phyloP scores from a whole-genome alignment of 1,140 invertebrate species.

The Calephelis nemesis region DNA sequence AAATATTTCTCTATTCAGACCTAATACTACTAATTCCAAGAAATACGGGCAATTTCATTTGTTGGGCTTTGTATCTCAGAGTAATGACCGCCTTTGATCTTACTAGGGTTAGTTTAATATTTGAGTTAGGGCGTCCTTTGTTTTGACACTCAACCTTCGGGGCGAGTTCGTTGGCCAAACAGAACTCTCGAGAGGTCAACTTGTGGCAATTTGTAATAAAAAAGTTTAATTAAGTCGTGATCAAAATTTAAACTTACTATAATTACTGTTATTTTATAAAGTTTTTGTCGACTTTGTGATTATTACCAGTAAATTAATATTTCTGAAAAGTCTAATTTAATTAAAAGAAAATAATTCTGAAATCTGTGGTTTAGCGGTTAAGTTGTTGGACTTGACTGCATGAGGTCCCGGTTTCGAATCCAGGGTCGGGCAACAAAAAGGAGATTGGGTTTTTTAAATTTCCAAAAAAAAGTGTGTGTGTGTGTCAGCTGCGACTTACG shows the following conservation, averaged over 20 bases:
- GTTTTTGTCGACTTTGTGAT: too few species aligned
- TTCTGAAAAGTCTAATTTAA: too few species aligned
- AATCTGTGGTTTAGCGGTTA: too few species aligned
- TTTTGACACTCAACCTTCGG: slow-evolving; percentile 29
- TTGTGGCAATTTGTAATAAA: slow-evolving; percentile 14
- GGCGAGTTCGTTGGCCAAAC: slow-evolving; percentile 26
- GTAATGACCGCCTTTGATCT: slow-evolving; percentile 55
- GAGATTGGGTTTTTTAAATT: too few species aligned
- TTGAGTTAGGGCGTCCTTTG: slow-evolving; percentile 35
- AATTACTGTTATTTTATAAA: too few species aligned
- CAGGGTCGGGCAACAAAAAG: too few species aligned
- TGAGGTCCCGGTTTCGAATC: too few species aligned
- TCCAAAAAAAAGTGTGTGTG: too few species aligned
- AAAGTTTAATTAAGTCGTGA: neutral
- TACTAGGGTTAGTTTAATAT: slow-evolving; percentile 36
- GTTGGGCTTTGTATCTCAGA: slow-evolving; percentile 44
- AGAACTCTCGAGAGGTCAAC: slow-evolving; percentile 12
- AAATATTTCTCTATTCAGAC: neutral
- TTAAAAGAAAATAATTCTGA: too few species aligned
- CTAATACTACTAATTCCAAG: neutral
- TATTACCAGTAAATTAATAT: too few species aligned
- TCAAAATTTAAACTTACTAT: neutral
- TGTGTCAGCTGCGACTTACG: too few species aligned
- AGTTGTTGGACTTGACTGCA: too few species aligned
- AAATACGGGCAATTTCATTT: neutral